Base-by-base conservation (phyloP, 2,797 vertebrate genomes). In the Morelia viridis region DNA sequence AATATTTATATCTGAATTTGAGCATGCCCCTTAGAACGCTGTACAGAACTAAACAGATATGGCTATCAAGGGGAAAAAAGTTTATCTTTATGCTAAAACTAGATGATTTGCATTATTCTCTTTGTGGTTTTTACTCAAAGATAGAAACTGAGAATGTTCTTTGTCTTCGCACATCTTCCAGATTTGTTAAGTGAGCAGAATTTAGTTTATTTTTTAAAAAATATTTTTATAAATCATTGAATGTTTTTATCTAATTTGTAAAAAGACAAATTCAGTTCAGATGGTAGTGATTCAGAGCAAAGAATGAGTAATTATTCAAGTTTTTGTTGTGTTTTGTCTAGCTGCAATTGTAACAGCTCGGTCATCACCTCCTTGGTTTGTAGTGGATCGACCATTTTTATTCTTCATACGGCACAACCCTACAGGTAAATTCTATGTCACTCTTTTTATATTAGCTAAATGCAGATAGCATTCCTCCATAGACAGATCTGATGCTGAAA, bases 321-420 rank as follows among this genome's bases (percentile, higher is more conserved):
- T 68, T 53, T 62, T 58, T 64, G 10, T 53, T 65, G 13, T 80
- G n/a, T 88, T 68, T 62, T 60, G 95, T 13, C 1, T 87, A 99
- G 99, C 98, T 97, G 98, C 99, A 0, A 97, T 99, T 96, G 96
- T 99, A 96, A 97, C 98, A 97, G 98, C 99, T 89, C 98, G 99
- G 87, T 99, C 99, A 4, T 99, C 98, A 3, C 98, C 98, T 88
- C 98, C 98, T 3, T 99, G 98, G 99, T 97, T 99, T 91, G 98
- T 97, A 83, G 98, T 99, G 94, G 98, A 99, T 97, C 98, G 98
- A 95, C 98, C 99, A 0, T 99, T 99, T 90, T 96, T 99, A 62
- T 99, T 99, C 97, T 98, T 99, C 95, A 98, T 99, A 96, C 97
- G 98, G 93, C 99, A 99, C 94, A 99, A 99, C 56, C 97, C 98